Base-by-base conservation (phyloP, 2,113 vertebrate species). In the Nerophis ophidion region DNA sequence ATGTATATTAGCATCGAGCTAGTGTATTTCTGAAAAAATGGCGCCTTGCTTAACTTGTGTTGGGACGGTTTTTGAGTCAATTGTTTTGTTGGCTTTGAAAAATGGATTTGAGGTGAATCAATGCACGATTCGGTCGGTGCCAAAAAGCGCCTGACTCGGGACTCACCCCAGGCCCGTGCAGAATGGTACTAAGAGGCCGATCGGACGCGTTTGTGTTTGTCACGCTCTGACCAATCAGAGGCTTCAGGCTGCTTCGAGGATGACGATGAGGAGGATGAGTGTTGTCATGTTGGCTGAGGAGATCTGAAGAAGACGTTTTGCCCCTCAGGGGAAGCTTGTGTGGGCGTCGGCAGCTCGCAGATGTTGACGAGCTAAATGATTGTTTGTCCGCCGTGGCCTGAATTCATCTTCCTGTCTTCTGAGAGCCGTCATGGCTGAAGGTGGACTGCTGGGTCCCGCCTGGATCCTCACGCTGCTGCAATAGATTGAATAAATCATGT, bases 291-390 rank as follows among this genome's bases (percentile, higher is more conserved):
- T 35, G 68, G 61, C 70, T 71, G 59, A 66, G 74, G 62, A 71
- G 71, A 77, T 81, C 76, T 74, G 71, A 81, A 45, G 68, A 74
- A 71, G 71, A 71, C 8, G 61, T 64, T 73, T 3, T 55, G 69
- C 60, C 74, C 75, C 74, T 63, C 69, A 50, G 64, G 57, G 71
- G 58, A 52, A 55, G 15, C 58, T 26, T 1, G 60, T 58, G 76
- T 84, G 80, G 70, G 79, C 61, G 81, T 71, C 71, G 64, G 10
- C 65, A 81, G 76, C 76, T 80, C 69, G 48, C 71, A 63, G 80
- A 66, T 61, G 53, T 61, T 65, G 71, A 59, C 63, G 74, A 72
- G 57, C 67, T 42, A 55, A 40, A n/a, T 38, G 35, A 55, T 55
- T 55, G 14, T 36, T 55, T 36, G 15, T 14, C 35, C 70, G 76